Conservation (phyloP, 2,113 vertebrate species). For the Epinephelus cyanopodus region DNA sequence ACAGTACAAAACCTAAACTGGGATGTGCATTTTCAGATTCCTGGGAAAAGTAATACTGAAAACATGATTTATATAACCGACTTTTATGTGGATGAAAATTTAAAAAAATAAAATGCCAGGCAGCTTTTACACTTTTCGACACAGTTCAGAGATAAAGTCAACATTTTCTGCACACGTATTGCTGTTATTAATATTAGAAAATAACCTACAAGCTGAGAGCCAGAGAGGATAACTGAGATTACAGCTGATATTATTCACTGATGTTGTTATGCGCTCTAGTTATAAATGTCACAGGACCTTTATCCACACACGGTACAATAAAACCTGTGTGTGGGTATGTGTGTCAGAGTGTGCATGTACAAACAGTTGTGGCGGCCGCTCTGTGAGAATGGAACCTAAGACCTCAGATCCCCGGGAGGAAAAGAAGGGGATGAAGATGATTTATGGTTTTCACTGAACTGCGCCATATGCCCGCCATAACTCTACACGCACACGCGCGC, state of each 20-base stretch:
- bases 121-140: not conserved
- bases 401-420: conserved; percentile 72
- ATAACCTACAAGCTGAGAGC: not conserved
- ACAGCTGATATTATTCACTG: conserved; percentile 11
- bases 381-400: conserved; percentile 59
- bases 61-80: conserved; percentile 34
- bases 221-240: conserved; percentile 13
- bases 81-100: conserved; percentile 10
- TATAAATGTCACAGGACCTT: conserved; percentile 43
- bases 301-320: conserved; percentile 13
- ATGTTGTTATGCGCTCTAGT: conserved; percentile 29
- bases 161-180: not conserved
- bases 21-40: conserved; percentile 29
- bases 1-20: not conserved
- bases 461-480: conserved; percentile 70
- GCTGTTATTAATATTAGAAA: conserved; percentile 3
- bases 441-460: conserved; percentile 74
- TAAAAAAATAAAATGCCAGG: not conserved
- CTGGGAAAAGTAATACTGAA: conserved; percentile 24
- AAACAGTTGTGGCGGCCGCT: conserved; percentile 47
- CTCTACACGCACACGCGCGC: conserved; percentile 30
- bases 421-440: conserved; percentile 72
- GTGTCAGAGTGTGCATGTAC: conserved; percentile 21
- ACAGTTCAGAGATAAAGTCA: not conserved
- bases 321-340: conserved; percentile 11